phyloP scores from a whole-genome alignment of 37 sponge, comb jelly and placozoan genomes.

The Mnemiopsis leidyi region DNA sequence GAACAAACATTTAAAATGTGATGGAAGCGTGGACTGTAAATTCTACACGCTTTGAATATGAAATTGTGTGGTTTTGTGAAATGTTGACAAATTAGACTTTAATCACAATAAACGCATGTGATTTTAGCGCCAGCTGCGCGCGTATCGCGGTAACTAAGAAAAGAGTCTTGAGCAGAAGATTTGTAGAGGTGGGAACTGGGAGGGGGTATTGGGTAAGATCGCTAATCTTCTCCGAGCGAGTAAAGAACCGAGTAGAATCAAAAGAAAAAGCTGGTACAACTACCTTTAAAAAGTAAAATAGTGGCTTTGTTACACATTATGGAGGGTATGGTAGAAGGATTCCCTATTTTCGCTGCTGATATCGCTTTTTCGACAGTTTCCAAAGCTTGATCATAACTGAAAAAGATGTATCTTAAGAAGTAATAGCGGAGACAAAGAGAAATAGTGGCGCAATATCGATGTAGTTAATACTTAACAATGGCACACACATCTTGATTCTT shows the following conservation, averaged over 20 bases:
- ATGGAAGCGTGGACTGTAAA: neutral
- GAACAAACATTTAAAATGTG: neutral
- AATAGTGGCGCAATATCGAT: too few species aligned
- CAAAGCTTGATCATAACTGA: neutral
- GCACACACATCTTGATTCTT: too few species aligned
- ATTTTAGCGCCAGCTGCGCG: neutral
- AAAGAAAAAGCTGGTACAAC: too few species aligned
- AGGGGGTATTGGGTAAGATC: too few species aligned
- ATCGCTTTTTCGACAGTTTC: conserved; percentile 1
- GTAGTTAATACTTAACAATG: too few species aligned
- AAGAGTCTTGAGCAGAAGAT: too few species aligned
- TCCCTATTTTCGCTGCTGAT: neutral
- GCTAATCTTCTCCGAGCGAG: too few species aligned
- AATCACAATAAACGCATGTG: neutral
- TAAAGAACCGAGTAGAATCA: neutral
- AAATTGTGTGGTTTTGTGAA: neutral
- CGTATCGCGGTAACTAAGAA: too few species aligned
- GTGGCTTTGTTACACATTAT: conserved; percentile 52
- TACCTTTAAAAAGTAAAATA: neutral
- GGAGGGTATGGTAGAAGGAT: neutral
- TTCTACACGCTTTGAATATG: neutral
- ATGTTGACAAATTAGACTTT: neutral
- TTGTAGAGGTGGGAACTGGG: too few species aligned
- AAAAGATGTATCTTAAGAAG: neutral
- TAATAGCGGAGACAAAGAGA: too few species aligned